These are phyloP conservation scores for Molorchus minor DNA, from an alignment of 2,888 invertebrate genomes.

Conservation along the genomic window DNA sequence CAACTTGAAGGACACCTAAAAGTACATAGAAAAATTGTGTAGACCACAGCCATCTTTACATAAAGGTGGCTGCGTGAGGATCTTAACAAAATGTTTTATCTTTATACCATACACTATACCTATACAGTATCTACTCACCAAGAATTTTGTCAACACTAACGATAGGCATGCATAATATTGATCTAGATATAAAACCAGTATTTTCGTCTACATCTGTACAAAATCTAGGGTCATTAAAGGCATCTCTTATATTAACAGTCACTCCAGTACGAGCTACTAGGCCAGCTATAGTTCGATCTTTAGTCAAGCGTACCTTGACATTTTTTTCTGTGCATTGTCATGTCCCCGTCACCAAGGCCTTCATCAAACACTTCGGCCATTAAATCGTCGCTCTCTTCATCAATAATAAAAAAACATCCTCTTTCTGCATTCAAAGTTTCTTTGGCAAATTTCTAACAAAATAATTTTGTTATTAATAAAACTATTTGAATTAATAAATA, in stretches of 20 bases:
- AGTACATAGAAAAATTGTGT: constrained; percentile 10
- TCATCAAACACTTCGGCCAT: constrained; percentile 71
- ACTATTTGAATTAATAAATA: too few species aligned
- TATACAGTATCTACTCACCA: constrained; percentile 38
- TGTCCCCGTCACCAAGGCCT: constrained; percentile 59
- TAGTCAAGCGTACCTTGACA: constrained; percentile 64
- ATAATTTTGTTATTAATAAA: not conserved
- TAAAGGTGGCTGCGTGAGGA: too few species aligned
- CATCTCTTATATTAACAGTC: constrained; percentile 66
- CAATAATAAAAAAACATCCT: constrained; percentile 68
- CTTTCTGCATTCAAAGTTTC: constrained; percentile 68
- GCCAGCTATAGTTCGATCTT: constrained; percentile 66
- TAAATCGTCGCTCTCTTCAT: constrained; percentile 62
- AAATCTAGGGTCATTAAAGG: constrained; percentile 67
- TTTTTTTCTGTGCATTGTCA: constrained; percentile 65
- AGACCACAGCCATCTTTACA: not conserved
- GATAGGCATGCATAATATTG: constrained; percentile 68
- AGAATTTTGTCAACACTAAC: constrained; percentile 60
- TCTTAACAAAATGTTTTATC: too few species aligned
- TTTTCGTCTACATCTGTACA: constrained; percentile 66
- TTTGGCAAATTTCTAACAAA: constrained; percentile 67
- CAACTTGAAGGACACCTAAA: constrained; percentile 68
- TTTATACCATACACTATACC: not conserved
- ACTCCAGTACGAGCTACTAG: constrained; percentile 65
- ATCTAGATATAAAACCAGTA: constrained; percentile 67